These are phyloP conservation scores for Leistus spinibarbis DNA, from an alignment of 2,888 invertebrate species.

Conservation along the genomic window DNA sequence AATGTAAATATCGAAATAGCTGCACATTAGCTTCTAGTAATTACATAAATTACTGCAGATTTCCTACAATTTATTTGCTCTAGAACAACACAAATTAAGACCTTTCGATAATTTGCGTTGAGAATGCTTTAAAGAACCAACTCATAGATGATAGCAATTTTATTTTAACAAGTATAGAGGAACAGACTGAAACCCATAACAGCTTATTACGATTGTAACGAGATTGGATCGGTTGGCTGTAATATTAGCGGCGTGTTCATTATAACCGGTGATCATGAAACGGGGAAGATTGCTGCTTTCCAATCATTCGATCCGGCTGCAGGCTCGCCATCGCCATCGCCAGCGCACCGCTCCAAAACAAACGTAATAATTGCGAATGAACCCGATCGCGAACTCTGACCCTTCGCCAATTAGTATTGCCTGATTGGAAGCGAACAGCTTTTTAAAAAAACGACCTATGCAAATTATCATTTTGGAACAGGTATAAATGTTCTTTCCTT, in stretches of 20 bases:
- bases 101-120: too few species aligned
- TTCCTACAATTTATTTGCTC: too few species aligned
- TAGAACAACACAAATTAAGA: too few species aligned
- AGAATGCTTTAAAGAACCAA: too few species aligned
- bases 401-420: neutral
- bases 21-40: too few species aligned
- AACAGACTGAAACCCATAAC: neutral
- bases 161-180: neutral
- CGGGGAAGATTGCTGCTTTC: neutral
- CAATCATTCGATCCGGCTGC: neutral
- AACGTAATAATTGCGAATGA: neutral
- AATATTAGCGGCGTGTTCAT: neutral
- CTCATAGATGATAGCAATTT: too few species aligned
- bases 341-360: neutral
- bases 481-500: neutral
- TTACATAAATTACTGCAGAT: too few species aligned
- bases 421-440: neutral
- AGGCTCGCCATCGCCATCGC: neutral
- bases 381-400: neutral
- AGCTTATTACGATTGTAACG: neutral
- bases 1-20: too few species aligned
- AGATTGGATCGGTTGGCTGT: neutral
- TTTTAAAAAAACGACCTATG: constrained; percentile 2
- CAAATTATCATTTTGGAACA: neutral
- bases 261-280: neutral